A percentile compares a stretch with the other conserved stretches of the same genome.
These are phyloP conservation scores for Nesogale talazaci DNA, from an alignment of 2,113 vertebrate genomes.

Conservation along the genomic window DNA sequence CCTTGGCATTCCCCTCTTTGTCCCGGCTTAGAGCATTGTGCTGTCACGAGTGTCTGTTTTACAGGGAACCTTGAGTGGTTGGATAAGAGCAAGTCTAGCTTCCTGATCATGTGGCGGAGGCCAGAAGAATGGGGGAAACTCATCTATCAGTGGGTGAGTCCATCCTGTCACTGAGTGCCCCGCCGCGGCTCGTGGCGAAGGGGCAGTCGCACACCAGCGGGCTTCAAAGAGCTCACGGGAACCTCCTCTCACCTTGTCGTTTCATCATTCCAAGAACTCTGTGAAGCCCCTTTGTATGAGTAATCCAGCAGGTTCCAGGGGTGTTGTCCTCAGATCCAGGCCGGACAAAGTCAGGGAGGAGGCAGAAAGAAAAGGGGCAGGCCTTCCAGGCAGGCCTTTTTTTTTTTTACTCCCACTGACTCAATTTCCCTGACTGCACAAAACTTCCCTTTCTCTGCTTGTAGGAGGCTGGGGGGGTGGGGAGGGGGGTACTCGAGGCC, in stretches of 20 bases:
- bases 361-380: neutral
- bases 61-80: constrained; percentile 97
- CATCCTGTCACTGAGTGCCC: neutral
- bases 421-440: constrained; percentile 50
- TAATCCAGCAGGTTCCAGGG: neutral
- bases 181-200: neutral
- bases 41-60: constrained; percentile 74
- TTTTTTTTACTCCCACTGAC: constrained; percentile 25
- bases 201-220: neutral
- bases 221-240: too few species aligned
- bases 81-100: constrained; percentile 97
- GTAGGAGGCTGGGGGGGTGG: constrained; percentile 61
- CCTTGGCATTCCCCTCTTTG: constrained; percentile 34
- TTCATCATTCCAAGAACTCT: too few species aligned
- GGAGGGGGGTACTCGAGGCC: constrained; percentile 31
- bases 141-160: constrained; percentile 98
- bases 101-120: constrained; percentile 98
- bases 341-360: constrained; percentile 37
- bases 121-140: constrained; percentile 99
- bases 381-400: constrained; percentile 14
- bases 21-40: constrained; percentile 37
- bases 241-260: too few species aligned
- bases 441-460: constrained; percentile 61
- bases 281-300: neutral
- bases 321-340: neutral